Percentiles rank a stretch among this genome's conserved stretches.
Evolutionary conservation across 2,888 invertebrate genomes (phyloP).

Genomic region (Microctonus brassicae): DNA sequence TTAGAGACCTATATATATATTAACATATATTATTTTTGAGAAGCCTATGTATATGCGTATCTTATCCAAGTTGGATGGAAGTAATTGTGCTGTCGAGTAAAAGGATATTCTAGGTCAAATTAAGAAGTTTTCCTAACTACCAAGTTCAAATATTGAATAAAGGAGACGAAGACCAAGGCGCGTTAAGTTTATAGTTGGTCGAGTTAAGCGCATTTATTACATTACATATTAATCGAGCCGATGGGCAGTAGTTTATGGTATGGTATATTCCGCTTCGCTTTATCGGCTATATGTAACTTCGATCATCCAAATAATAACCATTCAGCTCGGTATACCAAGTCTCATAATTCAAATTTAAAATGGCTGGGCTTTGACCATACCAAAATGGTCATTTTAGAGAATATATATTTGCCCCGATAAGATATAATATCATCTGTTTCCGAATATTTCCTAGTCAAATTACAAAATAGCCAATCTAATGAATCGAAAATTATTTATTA

Average conservation of each 20-base stretch:
- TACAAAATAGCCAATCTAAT: not conserved
- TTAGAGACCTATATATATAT: too few relatives aligned
- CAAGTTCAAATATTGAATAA: not conserved
- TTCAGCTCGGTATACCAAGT: slow-evolving; percentile 27
- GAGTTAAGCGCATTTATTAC: slow-evolving; percentile 47
- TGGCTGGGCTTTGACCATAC: not conserved
- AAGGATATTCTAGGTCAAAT: not conserved
- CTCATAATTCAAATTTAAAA: slow-evolving; percentile 40
- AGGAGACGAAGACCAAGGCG: not conserved
- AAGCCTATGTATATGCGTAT: not conserved
- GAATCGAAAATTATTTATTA: not conserved
- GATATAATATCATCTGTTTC: not conserved
- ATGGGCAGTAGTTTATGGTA: slow-evolving; percentile 38
- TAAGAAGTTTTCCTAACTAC: not conserved
- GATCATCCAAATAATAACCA: slow-evolving; percentile 39
- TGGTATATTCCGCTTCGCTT: slow-evolving; percentile 38
- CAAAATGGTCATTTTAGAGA: not conserved
- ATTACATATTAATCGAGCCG: slow-evolving; percentile 52
- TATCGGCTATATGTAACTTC: slow-evolving; percentile 44
- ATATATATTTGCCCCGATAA: not conserved
- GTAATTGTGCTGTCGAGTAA: not conserved
- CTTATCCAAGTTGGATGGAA: not conserved
- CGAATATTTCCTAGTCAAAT: not conserved
- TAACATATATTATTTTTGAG: not conserved
- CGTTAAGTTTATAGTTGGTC: not conserved